Evolutionary conservation across 2,888 invertebrate species (phyloP).

Genomic region (Miltochrista miniata): DNA sequence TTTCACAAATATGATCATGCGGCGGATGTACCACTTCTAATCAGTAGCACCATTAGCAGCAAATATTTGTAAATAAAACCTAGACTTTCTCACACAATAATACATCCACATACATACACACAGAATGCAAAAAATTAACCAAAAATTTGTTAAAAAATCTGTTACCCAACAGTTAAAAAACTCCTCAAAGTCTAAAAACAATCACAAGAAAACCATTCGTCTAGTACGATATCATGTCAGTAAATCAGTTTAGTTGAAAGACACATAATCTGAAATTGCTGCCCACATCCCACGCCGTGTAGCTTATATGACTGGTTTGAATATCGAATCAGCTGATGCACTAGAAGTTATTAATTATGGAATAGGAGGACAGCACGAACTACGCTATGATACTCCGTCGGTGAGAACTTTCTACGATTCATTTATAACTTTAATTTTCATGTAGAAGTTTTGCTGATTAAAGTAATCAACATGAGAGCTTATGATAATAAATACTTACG

Average conservation of each 20-base stretch:
- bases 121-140: no score
- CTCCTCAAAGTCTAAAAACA: slow-evolving; percentile 96
- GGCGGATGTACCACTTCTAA: no score
- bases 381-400: slow-evolving; percentile 96
- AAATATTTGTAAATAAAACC: no score
- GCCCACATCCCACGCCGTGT: slow-evolving; percentile 90
- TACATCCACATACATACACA: no score
- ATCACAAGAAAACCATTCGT: slow-evolving; percentile 91
- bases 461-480: no score
- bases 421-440: no score
- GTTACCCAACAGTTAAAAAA: slow-evolving; percentile 87
- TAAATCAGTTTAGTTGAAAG: slow-evolving; percentile 98
- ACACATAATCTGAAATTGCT: slow-evolving; percentile 90
- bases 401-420: slow-evolving; percentile 62
- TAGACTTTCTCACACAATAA: no score
- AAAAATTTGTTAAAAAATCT: neutral
- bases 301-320: slow-evolving; percentile 93
- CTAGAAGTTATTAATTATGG: slow-evolving; percentile 99
- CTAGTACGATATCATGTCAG: slow-evolving; percentile 97
- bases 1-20: no score
- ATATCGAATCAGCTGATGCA: slow-evolving; percentile 95
- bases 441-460: no score
- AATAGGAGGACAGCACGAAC: slow-evolving; percentile 99
- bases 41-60: no score
- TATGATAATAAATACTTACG: no score